Evolutionary conservation across 2,113 vertebrate species (phyloP).

Genomic region (Pteruthius melanotis): DNA sequence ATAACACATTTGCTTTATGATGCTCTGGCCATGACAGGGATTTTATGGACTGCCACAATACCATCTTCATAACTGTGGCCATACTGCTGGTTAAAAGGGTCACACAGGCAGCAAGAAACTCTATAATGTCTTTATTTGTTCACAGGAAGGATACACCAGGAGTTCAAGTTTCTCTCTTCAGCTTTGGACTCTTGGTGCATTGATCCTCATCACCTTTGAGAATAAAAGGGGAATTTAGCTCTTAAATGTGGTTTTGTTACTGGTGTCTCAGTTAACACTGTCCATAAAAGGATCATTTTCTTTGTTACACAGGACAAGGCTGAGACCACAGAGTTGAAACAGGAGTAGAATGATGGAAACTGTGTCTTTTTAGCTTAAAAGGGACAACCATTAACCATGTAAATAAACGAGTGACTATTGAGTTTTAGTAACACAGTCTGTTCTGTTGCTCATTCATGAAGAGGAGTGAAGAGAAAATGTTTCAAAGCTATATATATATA

Average conservation of each 20-base stretch:
- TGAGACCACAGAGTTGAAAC: background rate
- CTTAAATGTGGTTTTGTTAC: background rate
- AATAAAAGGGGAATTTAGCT: conserved; percentile 37
- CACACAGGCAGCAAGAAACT: background rate
- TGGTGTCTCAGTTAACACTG: background rate
- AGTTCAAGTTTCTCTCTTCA: conserved; percentile 13
- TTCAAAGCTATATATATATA: too few relatives aligned
- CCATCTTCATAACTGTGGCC: background rate
- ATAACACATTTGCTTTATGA: background rate
- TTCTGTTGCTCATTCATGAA: background rate
- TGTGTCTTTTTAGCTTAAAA: background rate
- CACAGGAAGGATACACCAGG: background rate
- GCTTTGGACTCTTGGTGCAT: background rate
- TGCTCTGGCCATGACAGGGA: fast-evolving
- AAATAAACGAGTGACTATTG: background rate
- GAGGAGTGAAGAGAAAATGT: background rate
- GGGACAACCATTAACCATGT: background rate
- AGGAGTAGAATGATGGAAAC: background rate
- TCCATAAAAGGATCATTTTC: background rate
- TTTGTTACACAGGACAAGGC: background rate
- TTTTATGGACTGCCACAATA: background rate
- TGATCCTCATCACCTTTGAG: conserved; percentile 24
- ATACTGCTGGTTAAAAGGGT: background rate
- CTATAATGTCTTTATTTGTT: background rate
- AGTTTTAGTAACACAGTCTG: background rate